phyloP scores from a whole-genome alignment of 2,113 vertebrate genomes.

The Cyprinodon brontotheroides region DNA sequence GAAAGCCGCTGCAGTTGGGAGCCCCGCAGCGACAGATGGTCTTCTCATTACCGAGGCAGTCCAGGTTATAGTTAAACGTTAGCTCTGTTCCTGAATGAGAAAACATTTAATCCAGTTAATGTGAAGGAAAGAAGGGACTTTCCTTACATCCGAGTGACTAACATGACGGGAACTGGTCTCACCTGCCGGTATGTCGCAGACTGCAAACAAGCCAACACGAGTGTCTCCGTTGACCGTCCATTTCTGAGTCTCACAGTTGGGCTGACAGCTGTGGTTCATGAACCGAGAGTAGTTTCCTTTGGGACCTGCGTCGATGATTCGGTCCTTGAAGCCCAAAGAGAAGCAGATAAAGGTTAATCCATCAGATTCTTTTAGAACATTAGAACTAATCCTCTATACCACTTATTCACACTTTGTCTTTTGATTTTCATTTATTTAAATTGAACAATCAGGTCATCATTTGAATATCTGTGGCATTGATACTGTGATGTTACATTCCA shows the following conservation, averaged over 20 bases:
- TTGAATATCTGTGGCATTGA: conserved; percentile 62
- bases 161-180: background rate
- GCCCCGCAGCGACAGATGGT: conserved; percentile 94
- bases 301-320: conserved; percentile 96
- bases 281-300: conserved; percentile 98
- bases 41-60: conserved; percentile 97
- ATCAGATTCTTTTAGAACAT: no score
- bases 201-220: conserved; percentile 92
- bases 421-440: background rate
- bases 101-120: background rate
- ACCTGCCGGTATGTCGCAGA: conserved; percentile 94
- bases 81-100: conserved; percentile 87
- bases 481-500: conserved; percentile 64
- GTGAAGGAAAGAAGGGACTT: background rate
- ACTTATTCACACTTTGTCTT: no score
- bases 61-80: conserved; percentile 98
- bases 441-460: background rate
- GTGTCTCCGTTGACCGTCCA: conserved; percentile 99
- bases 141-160: background rate
- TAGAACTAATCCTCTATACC: no score
- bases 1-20: conserved; percentile 97
- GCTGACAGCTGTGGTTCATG: conserved; percentile 99
- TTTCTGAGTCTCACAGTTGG: conserved; percentile 98
- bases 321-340: conserved; percentile 79
- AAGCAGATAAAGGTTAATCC: background rate